phyloP scores from a whole-genome alignment of 2,797 vertebrate species.

The Takifugu ocellatus region DNA sequence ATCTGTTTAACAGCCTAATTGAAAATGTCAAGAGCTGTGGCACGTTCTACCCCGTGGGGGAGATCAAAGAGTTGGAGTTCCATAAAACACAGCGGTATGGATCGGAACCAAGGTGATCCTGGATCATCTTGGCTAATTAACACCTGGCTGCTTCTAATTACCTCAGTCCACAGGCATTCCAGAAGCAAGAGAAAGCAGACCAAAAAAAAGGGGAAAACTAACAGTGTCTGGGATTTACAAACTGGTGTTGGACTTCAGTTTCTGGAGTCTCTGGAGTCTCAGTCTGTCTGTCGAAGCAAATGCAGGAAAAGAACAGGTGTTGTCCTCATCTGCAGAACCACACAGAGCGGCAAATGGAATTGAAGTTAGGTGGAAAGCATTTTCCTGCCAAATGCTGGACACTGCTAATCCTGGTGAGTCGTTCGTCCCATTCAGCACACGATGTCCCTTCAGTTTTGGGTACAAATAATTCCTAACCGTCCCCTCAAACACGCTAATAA shows the following conservation, averaged over 20 bases:
- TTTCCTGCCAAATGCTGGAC: conserved; percentile 31
- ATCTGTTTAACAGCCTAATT: conserved; percentile 71
- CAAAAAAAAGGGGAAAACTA: conserved; percentile 3
- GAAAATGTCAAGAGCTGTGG: conserved; percentile 66
- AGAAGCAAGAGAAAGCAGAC: conserved; percentile 10
- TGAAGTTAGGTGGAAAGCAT: conserved; percentile 16
- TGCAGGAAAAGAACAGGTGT: conserved; percentile 48
- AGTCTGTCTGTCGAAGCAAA: conserved; percentile 36
- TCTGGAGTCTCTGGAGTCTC: conserved; percentile 26
- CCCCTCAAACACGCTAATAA: no score
- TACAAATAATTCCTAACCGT: no score
- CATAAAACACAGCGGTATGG: conserved; percentile 55
- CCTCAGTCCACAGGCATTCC: conserved; percentile 42
- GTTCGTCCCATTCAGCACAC: conserved; percentile 18
- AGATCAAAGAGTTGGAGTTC: conserved; percentile 64
- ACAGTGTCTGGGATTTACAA: conserved; percentile 35
- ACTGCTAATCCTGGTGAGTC: conserved; percentile 27
- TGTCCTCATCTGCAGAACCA: conserved; percentile 23
- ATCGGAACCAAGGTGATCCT: conserved; percentile 58
- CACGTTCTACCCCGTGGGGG: conserved; percentile 57
- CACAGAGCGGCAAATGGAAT: conserved; percentile 14
- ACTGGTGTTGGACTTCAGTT: conserved; percentile 26
- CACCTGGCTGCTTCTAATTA: conserved; percentile 68
- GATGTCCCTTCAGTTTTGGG: not conserved
- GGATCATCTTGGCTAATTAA: conserved; percentile 63